Evolutionary conservation across 2,888 invertebrate species (phyloP), one percentile per base, ranked within the genome.

Genomic region (Cryptocephalus primarius): DNA sequence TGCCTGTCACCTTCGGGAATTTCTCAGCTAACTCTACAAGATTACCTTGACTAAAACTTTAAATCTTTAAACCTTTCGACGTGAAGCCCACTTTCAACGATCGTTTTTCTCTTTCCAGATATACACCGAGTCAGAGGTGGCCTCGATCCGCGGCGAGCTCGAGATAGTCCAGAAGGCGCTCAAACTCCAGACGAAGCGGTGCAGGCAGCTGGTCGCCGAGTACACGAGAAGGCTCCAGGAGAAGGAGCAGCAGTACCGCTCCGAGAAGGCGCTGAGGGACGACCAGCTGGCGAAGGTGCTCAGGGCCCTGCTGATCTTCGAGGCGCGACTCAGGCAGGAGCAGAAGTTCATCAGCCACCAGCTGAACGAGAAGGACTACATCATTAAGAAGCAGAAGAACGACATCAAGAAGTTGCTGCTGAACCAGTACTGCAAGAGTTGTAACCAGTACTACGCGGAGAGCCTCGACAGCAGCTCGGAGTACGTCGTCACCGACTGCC

Each of bases 221-320:
- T 80, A 80, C 51, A 76, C 77, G 1, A 73, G 76, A 50, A 73
- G 77, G 39, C 72, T 82, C 47, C 77, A 75, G 49, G 73, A 76
- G 39, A 76, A 78, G 46, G 79, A 82, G 58, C 75, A 75, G 46
- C 76, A 78, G 57, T 75, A 78, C 45, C 71, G 75, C 31, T 77
- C 76, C 48, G 82, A 82, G 61, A 75, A 77, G 51, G 72, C 75
- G 2, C 72, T 83, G 6, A 73, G 83, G 38, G 83, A 85, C 66
- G 79, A 80, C 61, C 85, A 86, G 61, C 73, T 86, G 31, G 79
- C 83, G 4, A 74, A 80, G 52, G 82, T 87, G 32, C 72, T 85
- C 8, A 74, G 83, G 41, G 83, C 85, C 4, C 69, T 87, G 47
- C 75, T 85, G 38, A 76, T 83, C 38, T 76, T 86, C 43, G 85